Base-by-base conservation (phyloP, 1,140 invertebrate genomes). In the Panagrolaimus sp. region DNA sequence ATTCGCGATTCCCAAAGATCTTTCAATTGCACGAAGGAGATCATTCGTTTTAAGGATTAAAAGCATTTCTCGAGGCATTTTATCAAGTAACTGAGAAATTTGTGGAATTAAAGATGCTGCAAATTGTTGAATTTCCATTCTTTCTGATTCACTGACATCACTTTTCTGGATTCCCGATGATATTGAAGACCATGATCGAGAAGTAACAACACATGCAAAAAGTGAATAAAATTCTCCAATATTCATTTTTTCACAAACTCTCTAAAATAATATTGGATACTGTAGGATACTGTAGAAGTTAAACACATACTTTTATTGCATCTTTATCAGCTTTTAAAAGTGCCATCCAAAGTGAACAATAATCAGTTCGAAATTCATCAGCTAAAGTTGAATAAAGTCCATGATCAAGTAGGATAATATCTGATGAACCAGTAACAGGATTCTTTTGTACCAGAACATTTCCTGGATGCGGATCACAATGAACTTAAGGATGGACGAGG, bases 1-100 rank as follows among this genome's bases (percentile, higher is more conserved):
- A 17, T 73, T 86, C 58, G 90, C 88, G 7, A 90, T 90, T 43
- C 88, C 87, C 9, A 96, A 84, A 10, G 90, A 89, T 71, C 89
- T 87, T 83, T 97, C 94, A 73, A 98, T 96, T 52, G 92, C 91
- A 62, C 94, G 87, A 63, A 98, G 89, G n/a, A 98, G 84, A 84
- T 98, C 95, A 82, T 98, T 98, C 0, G 95, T 98, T 86, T 97
- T 97, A n/a, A 98, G 87, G 73, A 98, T 90, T 0, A 98, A 86
- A 43, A 98, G 83, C 88, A 98, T 93, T 83, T 92, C 89, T 28
- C 90, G 83, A 71, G 92, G 90, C 1, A 93, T 89, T 47, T 84
- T 86, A 68, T 89, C 87, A 17, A 94, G 81, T 65, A 92, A 88
- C 69, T 88, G 84, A 5, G 81, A 79, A 65, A 87, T 87, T 70